Base-by-base conservation (phyloP, 2,113 vertebrate species). In the Sterrhoptilus dennistouni region DNA sequence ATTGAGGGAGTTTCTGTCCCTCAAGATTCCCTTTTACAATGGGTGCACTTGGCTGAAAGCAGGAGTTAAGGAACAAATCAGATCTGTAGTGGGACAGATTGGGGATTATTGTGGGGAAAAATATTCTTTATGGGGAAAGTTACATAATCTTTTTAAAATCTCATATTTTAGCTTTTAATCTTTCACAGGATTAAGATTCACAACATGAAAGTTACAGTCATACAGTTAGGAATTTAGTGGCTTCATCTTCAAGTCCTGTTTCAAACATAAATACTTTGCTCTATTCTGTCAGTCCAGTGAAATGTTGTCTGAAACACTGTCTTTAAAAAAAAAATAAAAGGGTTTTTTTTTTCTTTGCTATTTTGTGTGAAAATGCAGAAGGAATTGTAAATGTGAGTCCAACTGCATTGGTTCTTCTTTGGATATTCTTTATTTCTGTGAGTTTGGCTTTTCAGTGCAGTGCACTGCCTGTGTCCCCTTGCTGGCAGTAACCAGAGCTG, bases 401-500 rank as follows among this genome's bases (percentile, higher is more conserved):
- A 33, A 1, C 25, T 78, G 14, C 50, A 47, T 44, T 2, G 3
- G 11, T 57, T 61, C 42, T 84, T 69, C 49, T 71, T 81, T 36
- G 28, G 3, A 19, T 85, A 36, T 6, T 40, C 33, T 52, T 61
- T 38, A 5, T 71, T 89, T 31, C 18, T 27, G 53, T 17, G 28
- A 4, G 29, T 49, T 33, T 60, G 0, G 1, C 33, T 82, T 84
- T 38, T 45, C 25, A 21, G 49, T 54, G 56, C n/a, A 66, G 40
- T 2, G 0, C 0, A 0, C 27, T 24, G 14, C 14, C 38, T 33
- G 53, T 5, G 2, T 74, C 57, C 57, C 72, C 18, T 50, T 11
- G 31, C 63, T 3, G 4, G 47, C 86, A 69, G 56, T 31, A 75
- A 59, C 52, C 40, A n/a, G 68, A 91, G 35, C 76, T 2, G 0